Base-by-base conservation (phyloP, 2,888 invertebrate genomes). In the Acanthosoma haemorrhoidale region DNA sequence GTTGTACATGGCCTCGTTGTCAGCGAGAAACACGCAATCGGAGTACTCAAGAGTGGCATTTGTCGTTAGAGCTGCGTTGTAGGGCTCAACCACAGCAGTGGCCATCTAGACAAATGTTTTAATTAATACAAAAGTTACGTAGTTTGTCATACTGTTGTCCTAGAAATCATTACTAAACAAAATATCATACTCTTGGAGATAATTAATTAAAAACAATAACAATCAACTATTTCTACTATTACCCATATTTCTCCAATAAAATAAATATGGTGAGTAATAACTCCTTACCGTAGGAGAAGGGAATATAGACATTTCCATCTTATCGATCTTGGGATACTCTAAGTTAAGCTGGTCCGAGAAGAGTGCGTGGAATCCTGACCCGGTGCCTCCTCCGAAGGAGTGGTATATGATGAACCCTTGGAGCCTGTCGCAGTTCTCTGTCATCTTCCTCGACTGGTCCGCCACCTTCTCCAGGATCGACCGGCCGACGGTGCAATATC, bases 401-500 rank as follows among this genome's bases (percentile, higher is more conserved):
- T 74, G 74, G 51, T 71, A 73, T 9, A 74, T 21, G 29, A 74
- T 73, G 59, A 75, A 73, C 2, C 75, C 75, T 18, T 73, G 73
- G 29, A 74, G 61, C 15, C 70, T 57, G 18, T 73, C 72, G 16
- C 74, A 73, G 6, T 21, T 59, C 29, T 75, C 75, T 2, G 69
- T 38, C 43, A 73, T 38, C 58, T 74, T 73, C 11, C 41, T 39
- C 13, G 73, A 58, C 15, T 68, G 15, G 11, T 70, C 69, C 57
- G 58, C n/a, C 2, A 64, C 63, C 5, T 69, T 18, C 5, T 51
- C 68, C 18, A 73, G 72, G 41, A 75, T 72, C 21, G 43, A 57
- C 39, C 67, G 69, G 1, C 91, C 92, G 70, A 92, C 85, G 2
- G 88, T 85, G 78, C 89, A 91, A 76, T 89, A 89, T 4, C 93